Percentiles rank a stretch among this genome's conserved stretches.
Conservation (phyloP, 2,888 invertebrate genomes). For the Caenorhabditis doughertyi region DNA sequence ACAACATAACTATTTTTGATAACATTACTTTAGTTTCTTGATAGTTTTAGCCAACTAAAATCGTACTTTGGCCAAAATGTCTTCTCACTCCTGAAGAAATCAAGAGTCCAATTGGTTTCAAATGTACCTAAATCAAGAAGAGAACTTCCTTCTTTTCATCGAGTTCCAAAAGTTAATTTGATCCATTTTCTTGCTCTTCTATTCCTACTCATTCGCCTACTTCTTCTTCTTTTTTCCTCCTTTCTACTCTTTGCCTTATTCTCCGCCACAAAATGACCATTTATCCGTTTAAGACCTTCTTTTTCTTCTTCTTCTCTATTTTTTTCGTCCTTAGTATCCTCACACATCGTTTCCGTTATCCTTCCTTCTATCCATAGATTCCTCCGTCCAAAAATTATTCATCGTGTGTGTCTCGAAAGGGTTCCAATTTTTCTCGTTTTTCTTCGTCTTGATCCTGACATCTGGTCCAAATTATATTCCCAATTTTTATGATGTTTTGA, state of each 20-base stretch:
- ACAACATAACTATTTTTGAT: too few relatives aligned
- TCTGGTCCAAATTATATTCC: slow-evolving; percentile 52
- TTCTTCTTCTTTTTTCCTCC: background rate
- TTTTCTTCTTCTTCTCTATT: background rate
- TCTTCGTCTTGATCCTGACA: slow-evolving; percentile 15
- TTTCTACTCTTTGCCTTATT: too few relatives aligned
- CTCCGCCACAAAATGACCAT: slow-evolving; percentile 24
- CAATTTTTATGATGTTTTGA: slow-evolving; percentile 48
- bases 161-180: slow-evolving; percentile 44
- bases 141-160: background rate
- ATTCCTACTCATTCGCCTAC: background rate
- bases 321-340: slow-evolving; percentile 10
- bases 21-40: too few relatives aligned
- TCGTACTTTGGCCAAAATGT: too few relatives aligned
- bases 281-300: slow-evolving; percentile 42
- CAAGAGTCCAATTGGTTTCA: background rate
- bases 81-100: background rate
- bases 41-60: too few relatives aligned
- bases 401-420: slow-evolving; percentile 13
- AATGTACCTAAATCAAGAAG: slow-evolving; percentile 5
- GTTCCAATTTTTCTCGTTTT: slow-evolving; percentile 9
- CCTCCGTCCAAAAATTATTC: slow-evolving; percentile 32
- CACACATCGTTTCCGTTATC: slow-evolving; percentile 29
- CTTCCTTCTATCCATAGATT: background rate
- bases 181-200: slow-evolving; percentile 12